Percentiles rank a stretch among this genome's conserved stretches.
Conservation (phyloP, 1,140 invertebrate genomes). For the Drosophila watanabei region DNA sequence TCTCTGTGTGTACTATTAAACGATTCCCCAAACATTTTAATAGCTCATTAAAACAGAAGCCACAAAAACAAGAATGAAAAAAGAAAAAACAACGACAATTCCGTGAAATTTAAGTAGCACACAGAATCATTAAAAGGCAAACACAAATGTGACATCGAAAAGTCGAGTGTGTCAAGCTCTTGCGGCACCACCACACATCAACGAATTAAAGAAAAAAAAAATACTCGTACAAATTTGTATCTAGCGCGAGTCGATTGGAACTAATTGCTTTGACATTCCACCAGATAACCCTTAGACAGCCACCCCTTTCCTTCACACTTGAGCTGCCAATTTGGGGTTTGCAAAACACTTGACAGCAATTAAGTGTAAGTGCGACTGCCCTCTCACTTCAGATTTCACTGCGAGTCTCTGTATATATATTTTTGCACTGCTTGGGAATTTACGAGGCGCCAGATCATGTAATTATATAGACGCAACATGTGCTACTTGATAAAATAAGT, state of each 20-base stretch:
- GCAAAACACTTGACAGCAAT: constrained; percentile 50
- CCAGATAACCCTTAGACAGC: constrained; percentile 25
- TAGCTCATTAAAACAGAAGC: constrained; percentile 64
- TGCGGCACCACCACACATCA: constrained; percentile 5
- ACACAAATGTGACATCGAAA: constrained; percentile 68
- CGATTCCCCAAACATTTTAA: constrained; percentile 58
- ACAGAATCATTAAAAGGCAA: constrained; percentile 61
- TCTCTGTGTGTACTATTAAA: constrained; percentile 15
- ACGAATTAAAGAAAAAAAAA: background rate
- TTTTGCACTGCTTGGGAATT: constrained; percentile 44
- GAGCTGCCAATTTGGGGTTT: constrained; percentile 35
- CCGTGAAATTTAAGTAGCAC: constrained; percentile 64
- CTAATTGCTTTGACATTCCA: constrained; percentile 69
- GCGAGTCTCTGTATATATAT: background rate
- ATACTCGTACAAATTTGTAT: constrained; percentile 35
- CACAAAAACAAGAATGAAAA: constrained; percentile 5
- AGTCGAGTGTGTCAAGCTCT: constrained; percentile 30
- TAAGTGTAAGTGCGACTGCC: constrained; percentile 19
- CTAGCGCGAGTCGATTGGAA: constrained; percentile 60
- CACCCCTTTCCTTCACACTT: constrained; percentile 4
- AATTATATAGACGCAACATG: constrained; percentile 9
- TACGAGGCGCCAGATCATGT: constrained; percentile 41
- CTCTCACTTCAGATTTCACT: constrained; percentile 21
- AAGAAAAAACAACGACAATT: constrained; percentile 24
- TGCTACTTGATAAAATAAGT: background rate